Base-by-base conservation (phyloP, 2,113 vertebrate species). In the Ellobius talpinus region DNA sequence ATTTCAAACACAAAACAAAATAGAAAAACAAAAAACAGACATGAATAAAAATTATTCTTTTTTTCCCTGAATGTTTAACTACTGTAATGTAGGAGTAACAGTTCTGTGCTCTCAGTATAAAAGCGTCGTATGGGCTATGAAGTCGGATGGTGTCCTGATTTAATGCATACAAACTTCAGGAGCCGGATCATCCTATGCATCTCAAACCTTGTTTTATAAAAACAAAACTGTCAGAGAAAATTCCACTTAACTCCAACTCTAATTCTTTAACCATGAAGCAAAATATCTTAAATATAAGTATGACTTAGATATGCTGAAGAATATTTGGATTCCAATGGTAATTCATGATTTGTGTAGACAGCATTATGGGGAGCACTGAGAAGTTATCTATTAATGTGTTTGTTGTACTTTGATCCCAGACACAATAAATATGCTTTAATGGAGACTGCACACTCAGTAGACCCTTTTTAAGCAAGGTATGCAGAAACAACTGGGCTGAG, bases 211-310 rank as follows among this genome's bases (percentile, higher is more conserved):
- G n/a, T 65, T 74, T 88, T 66, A 47, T 66, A 91, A 93, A 93
- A 68, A 66, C 58, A 29, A 89, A 87, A 88, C 31, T 42, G 26
- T 74, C 81, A 96, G 77, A 86, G 87, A 82, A 70, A 90, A 89
- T 52, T 93, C 93, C 81, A 87, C n/a, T 93, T 73, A 96, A 86
- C 72, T 52, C 39, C 77, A 95, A 78, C 11, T 3, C 66, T 72
- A 85, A 95, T 81, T 85, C 70, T 65, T 87, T 52, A 86, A 74
- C 14, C 13, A 82, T n/a, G 24, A 93, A 89, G 86, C 11, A 47
- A 91, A 94, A 31, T 45, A 93, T 93, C 74, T 76, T 88, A 95
- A 81, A 79, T 89, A 97, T 86, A 97, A 93, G 94, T 76, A 42
- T 61, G 70, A 91, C 81, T 93, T 95, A 90, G 36, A 93, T 55